Base-by-base conservation (phyloP, 2,113 vertebrate species). In the Orcinus orca region DNA sequence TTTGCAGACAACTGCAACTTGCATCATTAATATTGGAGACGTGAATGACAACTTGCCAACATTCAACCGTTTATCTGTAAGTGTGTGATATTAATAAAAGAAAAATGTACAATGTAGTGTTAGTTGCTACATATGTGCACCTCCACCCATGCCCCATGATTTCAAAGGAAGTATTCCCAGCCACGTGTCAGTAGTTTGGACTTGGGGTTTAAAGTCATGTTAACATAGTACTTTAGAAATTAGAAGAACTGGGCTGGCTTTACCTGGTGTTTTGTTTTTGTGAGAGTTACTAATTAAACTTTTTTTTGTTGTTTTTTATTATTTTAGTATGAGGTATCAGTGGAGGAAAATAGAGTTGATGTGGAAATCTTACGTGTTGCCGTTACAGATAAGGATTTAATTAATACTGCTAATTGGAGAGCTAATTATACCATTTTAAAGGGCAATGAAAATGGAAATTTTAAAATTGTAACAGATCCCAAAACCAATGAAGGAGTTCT, bases 401-500 rank as follows among this genome's bases (percentile, higher is more conserved):
- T 90, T 44, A 98, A 99, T 85, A 99, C 99, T 0, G 94, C 98
- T 62, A 99, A 99, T 96, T 99, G 99, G 98, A 97, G 97, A 86
- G 98, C 99, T 44, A 98, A 99, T 50, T 99, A 99, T 74, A 94
- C 98, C 84, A 99, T 99, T 97, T 98, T 97, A 73, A 98, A 98
- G 89, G 99, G 99, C 96, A 99, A 99, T 71, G 99, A 99, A 65
- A 98, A 99, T 47, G 98, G 97, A 41, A 96, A 99, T 97, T 99
- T 99, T 97, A 99, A 98, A 98, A 99, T 99, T 41, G 98, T 98
- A 20, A 99, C 98, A 15, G 99, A 99, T 92, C 98, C 98, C 63
- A 90, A 97, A 86, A 99, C 99, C 76, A 99, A 99, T 26, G 99
- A 99, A 58, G 99, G 99, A 63, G 76, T 99, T 91, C 93, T 99